Conservation (phyloP, 2,797 vertebrate species). For the Chelon auratus region DNA sequence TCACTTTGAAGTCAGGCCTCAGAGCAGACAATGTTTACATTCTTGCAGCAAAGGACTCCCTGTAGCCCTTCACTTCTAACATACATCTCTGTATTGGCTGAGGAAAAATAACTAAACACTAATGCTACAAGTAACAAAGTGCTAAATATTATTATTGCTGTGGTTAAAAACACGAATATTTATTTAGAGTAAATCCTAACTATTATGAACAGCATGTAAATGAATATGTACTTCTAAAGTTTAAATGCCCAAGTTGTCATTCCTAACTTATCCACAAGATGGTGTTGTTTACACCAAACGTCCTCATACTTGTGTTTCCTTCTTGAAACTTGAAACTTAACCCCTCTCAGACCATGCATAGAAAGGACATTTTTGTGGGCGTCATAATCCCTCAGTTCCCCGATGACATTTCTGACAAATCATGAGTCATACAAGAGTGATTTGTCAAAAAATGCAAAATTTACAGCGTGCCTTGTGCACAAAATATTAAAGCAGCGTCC, state of each 20-base stretch:
- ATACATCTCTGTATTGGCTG: slow-evolving; percentile 19
- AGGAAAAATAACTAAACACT: neutral
- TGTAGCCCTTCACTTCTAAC: neutral
- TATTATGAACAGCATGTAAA: neutral
- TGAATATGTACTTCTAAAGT: neutral
- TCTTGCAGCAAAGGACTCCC: slow-evolving; percentile 47
- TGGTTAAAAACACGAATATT: neutral
- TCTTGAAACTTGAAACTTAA: slow-evolving; percentile 13
- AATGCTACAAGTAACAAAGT: neutral
- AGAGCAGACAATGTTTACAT: slow-evolving; percentile 75
- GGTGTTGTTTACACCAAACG: slow-evolving; percentile 26
- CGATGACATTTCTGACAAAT: slow-evolving; percentile 6
- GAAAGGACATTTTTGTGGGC: neutral
- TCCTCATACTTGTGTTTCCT: slow-evolving; percentile 6
- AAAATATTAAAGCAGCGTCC: slow-evolving; percentile 19
- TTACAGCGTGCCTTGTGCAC: neutral
- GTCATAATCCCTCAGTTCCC: neutral
- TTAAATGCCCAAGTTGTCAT: slow-evolving; percentile 18
- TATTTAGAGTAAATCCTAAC: neutral
- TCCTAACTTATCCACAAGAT: slow-evolving; percentile 66
- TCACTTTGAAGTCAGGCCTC: slow-evolving; percentile 76
- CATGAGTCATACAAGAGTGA: slow-evolving; percentile 51
- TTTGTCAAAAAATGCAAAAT: slow-evolving; percentile 40
- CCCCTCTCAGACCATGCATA: neutral
- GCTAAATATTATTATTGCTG: neutral